Evolutionary conservation across 2,113 vertebrate genomes (phyloP).

Genomic region (Acrocephalus arundinaceus): DNA sequence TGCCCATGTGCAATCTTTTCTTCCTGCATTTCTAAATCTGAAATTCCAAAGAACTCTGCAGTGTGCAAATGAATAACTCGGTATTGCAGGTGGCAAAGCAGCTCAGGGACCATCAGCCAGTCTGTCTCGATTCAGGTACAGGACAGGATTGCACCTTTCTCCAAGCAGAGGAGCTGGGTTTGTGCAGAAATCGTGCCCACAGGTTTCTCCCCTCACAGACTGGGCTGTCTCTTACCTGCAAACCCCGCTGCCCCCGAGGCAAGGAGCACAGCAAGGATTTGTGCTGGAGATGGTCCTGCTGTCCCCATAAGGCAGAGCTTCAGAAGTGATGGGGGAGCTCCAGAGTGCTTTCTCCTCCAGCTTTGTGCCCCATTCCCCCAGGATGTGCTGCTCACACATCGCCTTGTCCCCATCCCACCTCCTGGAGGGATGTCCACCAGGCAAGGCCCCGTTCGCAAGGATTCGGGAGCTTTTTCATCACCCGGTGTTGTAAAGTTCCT

Average conservation of each 20-base stretch:
- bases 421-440: neutral
- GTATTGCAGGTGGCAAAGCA: neutral
- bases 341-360: neutral
- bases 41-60: neutral
- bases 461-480: neutral
- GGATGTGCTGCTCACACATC: neutral
- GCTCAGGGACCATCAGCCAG: neutral
- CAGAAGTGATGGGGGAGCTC: neutral
- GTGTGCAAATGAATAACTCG: neutral
- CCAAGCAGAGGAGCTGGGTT: neutral
- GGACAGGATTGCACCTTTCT: neutral
- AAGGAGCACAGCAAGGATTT: neutral
- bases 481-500: neutral
- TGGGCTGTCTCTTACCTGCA: conserved; percentile 17
- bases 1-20: accelerated
- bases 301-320: neutral
- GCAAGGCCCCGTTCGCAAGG: neutral
- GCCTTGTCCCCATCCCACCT: neutral
- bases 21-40: neutral
- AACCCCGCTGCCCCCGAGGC: accelerated
- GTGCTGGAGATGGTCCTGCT: neutral
- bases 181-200: neutral
- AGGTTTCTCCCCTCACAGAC: neutral
- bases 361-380: neutral
- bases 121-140: neutral